These are phyloP conservation scores for Sitodiplosis mosellana DNA, from an alignment of 1,140 invertebrate species.

Conservation along the genomic window DNA sequence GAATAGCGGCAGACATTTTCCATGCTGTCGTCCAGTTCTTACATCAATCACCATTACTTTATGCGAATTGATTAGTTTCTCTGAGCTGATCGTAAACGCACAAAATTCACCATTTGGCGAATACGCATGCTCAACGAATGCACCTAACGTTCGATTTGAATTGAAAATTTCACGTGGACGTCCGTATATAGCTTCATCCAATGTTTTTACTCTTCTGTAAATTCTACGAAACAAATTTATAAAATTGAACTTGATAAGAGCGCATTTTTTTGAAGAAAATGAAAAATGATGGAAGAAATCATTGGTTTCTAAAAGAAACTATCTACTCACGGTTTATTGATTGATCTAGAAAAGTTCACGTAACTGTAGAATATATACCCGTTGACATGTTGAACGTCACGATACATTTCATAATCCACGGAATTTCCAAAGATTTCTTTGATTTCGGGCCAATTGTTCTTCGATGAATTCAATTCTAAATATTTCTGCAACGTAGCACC, in stretches of 20 bases:
- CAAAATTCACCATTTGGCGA: not conserved
- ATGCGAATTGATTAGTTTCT: not conserved
- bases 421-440: not conserved
- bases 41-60: not conserved
- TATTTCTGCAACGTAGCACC: not conserved
- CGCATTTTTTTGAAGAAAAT: not conserved
- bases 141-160: not conserved
- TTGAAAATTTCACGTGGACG: not conserved
- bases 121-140: not conserved
- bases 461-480: not conserved
- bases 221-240: not conserved
- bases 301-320: too few species aligned
- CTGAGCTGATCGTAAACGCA: not conserved
- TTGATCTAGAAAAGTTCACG: not conserved
- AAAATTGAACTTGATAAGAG: not conserved
- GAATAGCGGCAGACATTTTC: not conserved
- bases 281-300: too few species aligned
- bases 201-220: not conserved
- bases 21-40: not conserved
- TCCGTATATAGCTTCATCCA: too few species aligned
- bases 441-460: not conserved
- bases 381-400: not conserved
- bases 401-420: not conserved
- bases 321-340: not conserved
- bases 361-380: not conserved